Evolutionary conservation across 2,888 invertebrate species (phyloP).

Genomic region (Volucella bombylans): DNA sequence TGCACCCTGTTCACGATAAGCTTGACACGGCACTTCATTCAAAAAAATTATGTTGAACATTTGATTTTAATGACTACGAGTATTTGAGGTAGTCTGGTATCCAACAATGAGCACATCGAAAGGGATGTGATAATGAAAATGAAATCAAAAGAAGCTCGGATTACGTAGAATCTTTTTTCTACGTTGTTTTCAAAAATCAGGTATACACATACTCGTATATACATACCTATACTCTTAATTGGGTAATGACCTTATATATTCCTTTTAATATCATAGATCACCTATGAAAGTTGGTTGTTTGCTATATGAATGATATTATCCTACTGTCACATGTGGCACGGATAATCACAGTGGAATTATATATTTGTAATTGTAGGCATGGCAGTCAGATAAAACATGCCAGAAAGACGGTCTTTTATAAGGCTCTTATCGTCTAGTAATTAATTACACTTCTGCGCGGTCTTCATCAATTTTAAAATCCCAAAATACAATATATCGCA

Average conservation of each 20-base stretch:
- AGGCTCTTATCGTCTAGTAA: slow-evolving; percentile 50
- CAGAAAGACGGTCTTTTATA: slow-evolving; percentile 13
- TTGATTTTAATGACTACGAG: too few relatives aligned
- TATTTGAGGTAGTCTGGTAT: too few relatives aligned
- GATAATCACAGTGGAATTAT: slow-evolving; percentile 34
- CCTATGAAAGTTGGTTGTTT: neutral
- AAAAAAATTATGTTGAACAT: too few relatives aligned
- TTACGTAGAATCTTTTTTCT: too few relatives aligned
- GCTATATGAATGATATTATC: slow-evolving; percentile 1
- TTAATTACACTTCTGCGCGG: slow-evolving; percentile 50
- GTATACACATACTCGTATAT: too few relatives aligned
- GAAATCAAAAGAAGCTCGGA: too few relatives aligned
- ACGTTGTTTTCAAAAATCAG: too few relatives aligned
- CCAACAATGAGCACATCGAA: too few relatives aligned
- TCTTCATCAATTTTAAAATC: slow-evolving; percentile 46
- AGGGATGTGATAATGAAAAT: too few relatives aligned
- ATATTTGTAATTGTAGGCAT: slow-evolving; percentile 38
- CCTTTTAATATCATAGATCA: too few relatives aligned
- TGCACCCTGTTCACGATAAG: slow-evolving; percentile 22
- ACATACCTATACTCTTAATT: too few relatives aligned
- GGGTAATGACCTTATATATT: too few relatives aligned
- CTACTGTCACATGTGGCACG: slow-evolving; percentile 38
- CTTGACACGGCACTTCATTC: slow-evolving; percentile 17
- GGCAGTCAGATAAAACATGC: slow-evolving; percentile 24
- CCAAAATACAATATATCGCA: slow-evolving; percentile 32